A percentile compares a stretch with the other conserved stretches of the same genome.
These are phyloP conservation scores for Arenaria interpres DNA, from an alignment of 2,113 vertebrate species.

Conservation along the genomic window DNA sequence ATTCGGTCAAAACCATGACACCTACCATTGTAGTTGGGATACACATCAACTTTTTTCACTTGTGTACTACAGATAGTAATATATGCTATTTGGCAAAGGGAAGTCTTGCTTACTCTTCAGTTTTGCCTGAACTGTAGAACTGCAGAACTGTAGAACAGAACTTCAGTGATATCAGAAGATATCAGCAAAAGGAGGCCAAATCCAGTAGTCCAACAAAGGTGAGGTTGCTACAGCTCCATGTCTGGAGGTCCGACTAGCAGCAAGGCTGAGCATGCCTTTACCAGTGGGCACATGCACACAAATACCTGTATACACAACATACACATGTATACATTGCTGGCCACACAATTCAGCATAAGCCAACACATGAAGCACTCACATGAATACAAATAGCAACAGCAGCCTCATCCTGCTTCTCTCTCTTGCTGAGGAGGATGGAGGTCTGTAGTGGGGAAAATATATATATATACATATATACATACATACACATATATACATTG, in stretches of 20 bases:
- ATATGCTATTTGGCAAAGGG: rapidly evolving
- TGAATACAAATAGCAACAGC: not conserved
- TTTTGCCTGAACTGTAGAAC: not conserved
- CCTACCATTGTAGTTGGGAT: not conserved
- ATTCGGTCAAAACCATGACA: too few species aligned
- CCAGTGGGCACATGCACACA: rapidly evolving
- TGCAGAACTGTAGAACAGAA: not conserved
- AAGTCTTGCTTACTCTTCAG: not conserved
- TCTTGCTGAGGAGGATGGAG: not conserved
- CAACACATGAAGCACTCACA: not conserved
- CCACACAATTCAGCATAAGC: not conserved
- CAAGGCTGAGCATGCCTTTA: not conserved
- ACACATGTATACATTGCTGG: not conserved
- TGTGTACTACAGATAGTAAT: not conserved
- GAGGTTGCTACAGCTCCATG: not conserved
- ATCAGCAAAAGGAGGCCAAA: not conserved
- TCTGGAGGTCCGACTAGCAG: rapidly evolving
- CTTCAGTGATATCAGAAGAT: not conserved
- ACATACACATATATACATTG: not conserved
- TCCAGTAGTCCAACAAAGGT: not conserved
- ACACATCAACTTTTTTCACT: not conserved
- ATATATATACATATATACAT: rapidly evolving
- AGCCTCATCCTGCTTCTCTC: not conserved
- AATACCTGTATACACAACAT: not conserved
- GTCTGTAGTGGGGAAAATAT: not conserved